Base-by-base conservation (phyloP, 1,140 invertebrate genomes). In the Pseudomyrmex sp. region DNA sequence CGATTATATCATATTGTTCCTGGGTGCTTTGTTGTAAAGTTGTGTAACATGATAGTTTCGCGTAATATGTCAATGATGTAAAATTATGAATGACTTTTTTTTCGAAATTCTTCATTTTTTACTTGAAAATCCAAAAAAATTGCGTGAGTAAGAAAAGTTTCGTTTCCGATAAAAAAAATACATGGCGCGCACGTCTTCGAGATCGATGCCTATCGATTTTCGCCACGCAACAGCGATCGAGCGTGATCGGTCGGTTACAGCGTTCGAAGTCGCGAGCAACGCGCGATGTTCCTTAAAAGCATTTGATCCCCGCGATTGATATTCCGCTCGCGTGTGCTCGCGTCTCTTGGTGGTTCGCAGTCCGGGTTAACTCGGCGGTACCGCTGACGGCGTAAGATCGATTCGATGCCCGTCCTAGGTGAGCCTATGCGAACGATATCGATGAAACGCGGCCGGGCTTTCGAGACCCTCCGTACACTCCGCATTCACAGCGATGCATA, bases 221-320 rank as follows among this genome's bases (percentile, higher is more conserved):
- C 69, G 65, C 12, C 50, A 48, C 13, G 73, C 58, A 74, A 82
- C 68, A 56, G 79, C 35, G 35, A 74, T 65, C 79, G 68, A 50
- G 44, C 44, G 26, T 46, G 68, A 73, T 61, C 68, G 56, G 35
- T 63, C 13, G 75, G 9, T 23, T 50, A 46, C 52, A 59, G 18
- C 50, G 77, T 18, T 10, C 69, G 74, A 87, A 87, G 76, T 87
- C 70, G 79, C 61, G 69, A 63, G 50, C 46, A 46, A 35, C 35
- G 35, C 35, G 35, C 18, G 56, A 35, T 84, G 85, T 88, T 85
- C 88, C 89, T 89, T 91, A 92, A 91, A 92, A 92, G 89, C 90
- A 89, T 92, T 92, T 91, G 90, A 93, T 92, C 88, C 84, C 80
- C 82, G 85, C 84, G 86, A 90, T 92, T 93, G 91, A 93, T 93